These are phyloP conservation scores for Onthophagus taurus DNA, from an alignment of 1,140 invertebrate genomes.

Conservation along the genomic window DNA sequence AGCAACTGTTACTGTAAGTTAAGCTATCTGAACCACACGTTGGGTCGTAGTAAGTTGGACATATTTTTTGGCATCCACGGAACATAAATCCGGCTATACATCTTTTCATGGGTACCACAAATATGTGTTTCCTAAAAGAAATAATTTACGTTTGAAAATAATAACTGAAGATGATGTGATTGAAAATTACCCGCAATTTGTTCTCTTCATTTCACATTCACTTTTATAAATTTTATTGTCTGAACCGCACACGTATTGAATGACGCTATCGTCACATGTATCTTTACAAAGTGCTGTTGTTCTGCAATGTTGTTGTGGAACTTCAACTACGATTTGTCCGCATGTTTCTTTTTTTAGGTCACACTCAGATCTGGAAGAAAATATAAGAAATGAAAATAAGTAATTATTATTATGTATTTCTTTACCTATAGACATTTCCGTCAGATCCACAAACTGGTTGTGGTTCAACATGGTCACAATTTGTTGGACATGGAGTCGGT, in stretches of 20 bases:
- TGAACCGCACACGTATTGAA: slow-evolving; percentile 80
- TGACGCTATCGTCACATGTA: slow-evolving; percentile 54
- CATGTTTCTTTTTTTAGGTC: slow-evolving; percentile 77
- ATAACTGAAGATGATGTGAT: background rate
- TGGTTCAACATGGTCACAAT: slow-evolving; percentile 55
- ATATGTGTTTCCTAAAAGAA: slow-evolving; percentile 68
- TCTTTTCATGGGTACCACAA: slow-evolving; percentile 74
- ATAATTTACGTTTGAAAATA: slow-evolving; percentile 12
- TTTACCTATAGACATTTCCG: slow-evolving; percentile 80
- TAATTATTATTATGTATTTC: background rate
- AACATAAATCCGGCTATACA: slow-evolving; percentile 76
- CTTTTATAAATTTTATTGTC: slow-evolving; percentile 87
- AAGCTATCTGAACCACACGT: slow-evolving; percentile 82
- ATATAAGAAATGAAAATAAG: background rate
- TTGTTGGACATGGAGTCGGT: slow-evolving; percentile 57
- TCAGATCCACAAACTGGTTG: slow-evolving; percentile 84
- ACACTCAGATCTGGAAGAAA: slow-evolving; percentile 63
- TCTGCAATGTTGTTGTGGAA: slow-evolving; percentile 68
- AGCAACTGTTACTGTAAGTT: slow-evolving; percentile 88
- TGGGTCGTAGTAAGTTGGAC: slow-evolving; percentile 74
- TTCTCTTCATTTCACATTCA: slow-evolving; percentile 85
- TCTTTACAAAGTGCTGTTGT: slow-evolving; percentile 74
- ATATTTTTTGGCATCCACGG: slow-evolving; percentile 75
- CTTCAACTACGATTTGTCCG: slow-evolving; percentile 70
- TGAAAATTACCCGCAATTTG: slow-evolving; percentile 73